Evolutionary conservation across 2,888 invertebrate genomes (phyloP).

Genomic region (Cantharis rustica): DNA sequence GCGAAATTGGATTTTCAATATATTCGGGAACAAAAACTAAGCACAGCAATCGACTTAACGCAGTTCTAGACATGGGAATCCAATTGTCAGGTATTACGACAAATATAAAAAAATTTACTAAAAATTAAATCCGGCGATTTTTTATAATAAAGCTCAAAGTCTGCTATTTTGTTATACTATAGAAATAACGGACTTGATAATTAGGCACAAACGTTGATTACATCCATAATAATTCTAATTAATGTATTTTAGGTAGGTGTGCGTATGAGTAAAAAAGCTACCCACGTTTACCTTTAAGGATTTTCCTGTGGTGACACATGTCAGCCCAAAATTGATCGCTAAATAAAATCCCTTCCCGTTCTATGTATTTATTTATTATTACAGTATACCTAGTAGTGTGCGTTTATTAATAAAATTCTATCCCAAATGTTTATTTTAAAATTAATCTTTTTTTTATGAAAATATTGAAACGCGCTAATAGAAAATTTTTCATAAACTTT

Average conservation of each 20-base stretch:
- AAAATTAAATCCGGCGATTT: too few relatives aligned
- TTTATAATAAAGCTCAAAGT: too few relatives aligned
- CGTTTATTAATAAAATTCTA: neutral
- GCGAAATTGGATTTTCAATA: too few relatives aligned
- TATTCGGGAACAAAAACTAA: too few relatives aligned
- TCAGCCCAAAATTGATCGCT: neutral
- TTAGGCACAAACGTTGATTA: neutral
- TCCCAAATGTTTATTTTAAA: neutral
- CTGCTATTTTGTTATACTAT: too few relatives aligned
- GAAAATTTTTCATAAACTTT: neutral
- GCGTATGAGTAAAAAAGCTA: neutral
- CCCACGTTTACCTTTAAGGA: neutral
- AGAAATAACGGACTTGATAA: neutral
- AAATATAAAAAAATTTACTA: too few relatives aligned
- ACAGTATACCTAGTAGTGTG: neutral
- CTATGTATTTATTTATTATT: neutral
- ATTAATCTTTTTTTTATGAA: neutral
- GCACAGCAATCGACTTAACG: too few relatives aligned
- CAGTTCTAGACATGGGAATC: too few relatives aligned
- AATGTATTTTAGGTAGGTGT: neutral
- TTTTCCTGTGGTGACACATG: neutral
- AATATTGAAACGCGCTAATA: neutral
- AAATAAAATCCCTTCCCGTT: neutral
- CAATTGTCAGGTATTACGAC: neutral
- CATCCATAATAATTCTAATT: neutral